Evolutionary conservation across 2,888 invertebrate genomes (phyloP).

Genomic region (Plagiodera versicolora): DNA sequence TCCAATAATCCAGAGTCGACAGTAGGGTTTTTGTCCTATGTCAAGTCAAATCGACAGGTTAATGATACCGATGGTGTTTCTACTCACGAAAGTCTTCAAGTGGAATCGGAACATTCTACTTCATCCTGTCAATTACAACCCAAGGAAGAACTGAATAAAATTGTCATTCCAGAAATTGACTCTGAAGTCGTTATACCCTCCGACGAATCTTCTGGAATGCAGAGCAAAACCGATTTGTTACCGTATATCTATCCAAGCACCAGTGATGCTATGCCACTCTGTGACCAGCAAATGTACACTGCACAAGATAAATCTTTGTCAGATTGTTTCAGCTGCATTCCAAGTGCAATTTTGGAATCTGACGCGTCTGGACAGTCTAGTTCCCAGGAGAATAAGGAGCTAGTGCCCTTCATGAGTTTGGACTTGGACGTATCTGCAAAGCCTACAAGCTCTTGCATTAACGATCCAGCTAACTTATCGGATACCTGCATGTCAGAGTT

Average conservation of each 20-base stretch:
- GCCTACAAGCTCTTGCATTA: neutral
- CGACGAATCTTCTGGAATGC: conserved; percentile 1
- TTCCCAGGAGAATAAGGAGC: neutral
- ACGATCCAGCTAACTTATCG: neutral
- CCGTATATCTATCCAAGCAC: neutral
- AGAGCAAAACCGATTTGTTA: neutral
- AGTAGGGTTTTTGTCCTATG: neutral
- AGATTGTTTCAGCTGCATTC: neutral
- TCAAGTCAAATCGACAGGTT: neutral
- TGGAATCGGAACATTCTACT: neutral
- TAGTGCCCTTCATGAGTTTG: neutral
- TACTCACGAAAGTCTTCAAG: neutral
- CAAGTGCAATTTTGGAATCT: neutral
- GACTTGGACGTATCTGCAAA: neutral
- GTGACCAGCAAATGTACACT: neutral
- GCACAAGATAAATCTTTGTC: neutral
- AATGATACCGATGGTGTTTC: neutral
- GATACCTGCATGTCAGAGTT: neutral
- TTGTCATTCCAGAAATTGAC: conserved; percentile 5
- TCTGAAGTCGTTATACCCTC: conserved; percentile 11
- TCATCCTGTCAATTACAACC: neutral
- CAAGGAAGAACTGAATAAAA: neutral
- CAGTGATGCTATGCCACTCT: neutral
- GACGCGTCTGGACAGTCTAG: neutral
- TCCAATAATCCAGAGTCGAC: neutral